Conservation (phyloP, 2,888 invertebrate genomes). For the Temnothorax ravouxi region DNA sequence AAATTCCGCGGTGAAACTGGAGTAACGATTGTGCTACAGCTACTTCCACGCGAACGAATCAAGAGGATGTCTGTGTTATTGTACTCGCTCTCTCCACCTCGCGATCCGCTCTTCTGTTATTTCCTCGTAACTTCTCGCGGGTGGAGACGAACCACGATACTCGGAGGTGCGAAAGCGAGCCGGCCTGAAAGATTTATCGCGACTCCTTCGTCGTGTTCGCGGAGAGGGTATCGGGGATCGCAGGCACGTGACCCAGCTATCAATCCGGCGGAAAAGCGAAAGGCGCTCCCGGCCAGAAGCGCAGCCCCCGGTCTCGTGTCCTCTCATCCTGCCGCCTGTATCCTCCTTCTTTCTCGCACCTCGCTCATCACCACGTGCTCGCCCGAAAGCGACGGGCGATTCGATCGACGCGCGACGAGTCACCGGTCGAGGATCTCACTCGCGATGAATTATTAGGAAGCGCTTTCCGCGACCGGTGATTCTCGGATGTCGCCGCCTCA, state of each 20-base stretch:
- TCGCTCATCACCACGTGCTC: constrained; percentile 8
- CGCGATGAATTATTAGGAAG: constrained; percentile 65
- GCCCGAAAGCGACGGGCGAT: constrained; percentile 20
- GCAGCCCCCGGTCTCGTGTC: constrained; percentile 29
- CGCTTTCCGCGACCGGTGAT: constrained; percentile 21
- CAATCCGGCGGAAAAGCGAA: constrained; percentile 65
- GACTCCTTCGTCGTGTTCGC: constrained; percentile 66
- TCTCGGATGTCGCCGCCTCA: constrained; percentile 59
- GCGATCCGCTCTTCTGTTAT: neutral
- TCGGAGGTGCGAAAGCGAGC: constrained; percentile 55
- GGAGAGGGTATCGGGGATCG: constrained; percentile 71
- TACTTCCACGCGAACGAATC: neutral
- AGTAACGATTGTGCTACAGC: neutral
- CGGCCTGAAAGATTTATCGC: constrained; percentile 76
- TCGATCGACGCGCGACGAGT: constrained; percentile 36
- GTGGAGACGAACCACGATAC: neutral
- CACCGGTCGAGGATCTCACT: constrained; percentile 47
- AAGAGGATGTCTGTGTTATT: constrained; percentile 35
- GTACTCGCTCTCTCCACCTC: neutral
- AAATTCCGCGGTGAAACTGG: neutral
- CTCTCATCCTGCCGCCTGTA: constrained; percentile 4
- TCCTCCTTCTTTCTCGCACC: constrained; percentile 40
- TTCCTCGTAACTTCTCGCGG: constrained; percentile 20
- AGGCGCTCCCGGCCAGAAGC: neutral
- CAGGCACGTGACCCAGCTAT: constrained; percentile 79